Evolutionary conservation across 2,797 vertebrate species (phyloP).

Genomic region (Malurus leucopterus): DNA sequence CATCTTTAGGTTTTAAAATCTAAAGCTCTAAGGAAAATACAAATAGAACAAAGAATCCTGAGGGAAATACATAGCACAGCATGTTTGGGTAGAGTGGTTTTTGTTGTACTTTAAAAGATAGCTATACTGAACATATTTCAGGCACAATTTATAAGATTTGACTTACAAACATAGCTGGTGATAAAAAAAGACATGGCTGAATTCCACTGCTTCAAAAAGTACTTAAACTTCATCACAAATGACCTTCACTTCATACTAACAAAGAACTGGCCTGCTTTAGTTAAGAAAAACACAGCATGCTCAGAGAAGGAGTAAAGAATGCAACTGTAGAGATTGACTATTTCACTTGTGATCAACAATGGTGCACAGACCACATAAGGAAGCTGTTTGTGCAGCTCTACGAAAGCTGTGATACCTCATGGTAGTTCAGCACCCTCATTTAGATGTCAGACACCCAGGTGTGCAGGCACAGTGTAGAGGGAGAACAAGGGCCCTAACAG

Average conservation of each 20-base stretch:
- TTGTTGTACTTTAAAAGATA: neutral
- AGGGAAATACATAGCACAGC: neutral
- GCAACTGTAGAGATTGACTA: neutral
- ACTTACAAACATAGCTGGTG: neutral
- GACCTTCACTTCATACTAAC: neutral
- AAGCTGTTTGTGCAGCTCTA: neutral
- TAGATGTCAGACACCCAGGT: neutral
- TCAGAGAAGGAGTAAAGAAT: neutral
- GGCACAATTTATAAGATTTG: neutral
- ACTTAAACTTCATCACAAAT: neutral
- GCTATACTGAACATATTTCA: neutral
- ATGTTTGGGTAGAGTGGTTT: neutral
- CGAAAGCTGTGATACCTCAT: accelerated
- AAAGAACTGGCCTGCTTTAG: neutral
- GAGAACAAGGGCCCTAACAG: neutral
- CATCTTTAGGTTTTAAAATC: neutral
- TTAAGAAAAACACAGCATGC: neutral
- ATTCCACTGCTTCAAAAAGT: neutral
- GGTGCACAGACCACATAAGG: accelerated
- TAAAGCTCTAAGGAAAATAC: neutral
- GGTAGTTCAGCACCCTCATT: neutral
- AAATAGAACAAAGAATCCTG: neutral
- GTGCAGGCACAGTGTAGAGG: neutral
- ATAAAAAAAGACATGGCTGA: neutral
- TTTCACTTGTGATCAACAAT: neutral